A percentile compares a stretch with the other conserved stretches of the same genome.
Conservation (phyloP, 2,888 invertebrate genomes). For the Bombyx huttoni region DNA sequence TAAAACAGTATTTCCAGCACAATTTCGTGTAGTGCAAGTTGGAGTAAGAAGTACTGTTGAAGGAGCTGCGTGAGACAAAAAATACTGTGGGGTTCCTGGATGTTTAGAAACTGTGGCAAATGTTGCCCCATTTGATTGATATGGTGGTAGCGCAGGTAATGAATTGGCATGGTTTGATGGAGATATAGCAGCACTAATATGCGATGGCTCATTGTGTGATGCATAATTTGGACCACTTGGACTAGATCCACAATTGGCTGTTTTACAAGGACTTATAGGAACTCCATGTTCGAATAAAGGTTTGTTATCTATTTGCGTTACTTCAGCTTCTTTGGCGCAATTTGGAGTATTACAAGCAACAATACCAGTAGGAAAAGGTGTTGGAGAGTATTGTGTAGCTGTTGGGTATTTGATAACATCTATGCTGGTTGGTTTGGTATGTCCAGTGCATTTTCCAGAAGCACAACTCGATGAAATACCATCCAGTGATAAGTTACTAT, state of each 20-base stretch:
- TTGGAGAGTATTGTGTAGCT: background rate
- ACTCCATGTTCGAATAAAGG: background rate
- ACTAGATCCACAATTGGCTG: background rate
- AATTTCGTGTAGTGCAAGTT: conserved; percentile 7
- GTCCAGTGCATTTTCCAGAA: conserved; percentile 17
- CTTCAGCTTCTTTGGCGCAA: conserved; percentile 6
- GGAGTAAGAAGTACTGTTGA: conserved; percentile 1
- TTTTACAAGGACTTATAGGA: background rate
- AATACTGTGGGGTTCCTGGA: background rate
- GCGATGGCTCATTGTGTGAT: too few species aligned
- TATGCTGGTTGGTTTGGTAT: background rate
- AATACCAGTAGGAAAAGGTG: conserved; percentile 3
- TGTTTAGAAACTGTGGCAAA: background rate
- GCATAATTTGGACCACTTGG: background rate
- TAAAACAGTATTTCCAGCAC: background rate
- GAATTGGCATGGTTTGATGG: background rate
- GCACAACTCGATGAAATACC: conserved; percentile 10
- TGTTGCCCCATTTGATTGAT: background rate
- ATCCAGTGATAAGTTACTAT: conserved; percentile 1
- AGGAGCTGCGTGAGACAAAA: conserved; percentile 4
- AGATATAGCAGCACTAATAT: background rate
- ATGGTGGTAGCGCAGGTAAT: background rate
- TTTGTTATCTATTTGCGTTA: background rate
- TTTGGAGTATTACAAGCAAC: conserved; percentile 9
- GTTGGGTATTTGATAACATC: background rate